Percentiles rank a stretch among this genome's conserved stretches.
Evolutionary conservation across 2,797 vertebrate genomes (phyloP).

Genomic region (Gymnocypris eckloni): DNA sequence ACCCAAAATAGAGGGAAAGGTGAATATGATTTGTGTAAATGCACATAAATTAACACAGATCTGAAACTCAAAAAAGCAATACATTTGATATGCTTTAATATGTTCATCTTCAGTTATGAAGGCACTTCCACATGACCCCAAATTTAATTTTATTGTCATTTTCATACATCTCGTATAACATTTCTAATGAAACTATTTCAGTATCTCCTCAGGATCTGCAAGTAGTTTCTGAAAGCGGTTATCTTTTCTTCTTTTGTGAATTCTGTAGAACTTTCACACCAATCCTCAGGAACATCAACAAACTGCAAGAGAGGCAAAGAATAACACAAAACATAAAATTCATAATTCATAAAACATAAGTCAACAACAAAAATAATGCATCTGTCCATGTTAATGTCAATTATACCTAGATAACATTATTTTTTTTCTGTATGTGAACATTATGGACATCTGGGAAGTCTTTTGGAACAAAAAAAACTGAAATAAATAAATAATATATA

Average conservation of each 20-base stretch:
- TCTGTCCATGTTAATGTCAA: not conserved
- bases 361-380: not conserved
- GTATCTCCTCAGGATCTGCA: not conserved
- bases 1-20: not conserved
- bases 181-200: not conserved
- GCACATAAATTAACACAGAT: not conserved
- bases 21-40: not conserved
- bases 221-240: not conserved
- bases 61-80: not conserved
- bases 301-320: constrained; percentile 76
- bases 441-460: not conserved
- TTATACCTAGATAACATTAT: not conserved
- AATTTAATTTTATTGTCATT: not conserved
- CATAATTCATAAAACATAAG: not conserved
- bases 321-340: not conserved
- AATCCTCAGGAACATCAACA: constrained; percentile 86
- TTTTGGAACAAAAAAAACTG: not conserved
- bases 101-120: not conserved
- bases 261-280: constrained; percentile 54
- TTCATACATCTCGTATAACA: not conserved
- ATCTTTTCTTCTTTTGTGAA: constrained; percentile 39
- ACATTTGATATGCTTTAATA: not conserved
- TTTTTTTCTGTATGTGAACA: not conserved
- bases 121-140: not conserved
- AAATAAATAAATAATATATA: not conserved